Evolutionary conservation across 1,140 invertebrate species (phyloP), one percentile per base, ranked within the genome.

Genomic region (Melitaea cinxia): DNA sequence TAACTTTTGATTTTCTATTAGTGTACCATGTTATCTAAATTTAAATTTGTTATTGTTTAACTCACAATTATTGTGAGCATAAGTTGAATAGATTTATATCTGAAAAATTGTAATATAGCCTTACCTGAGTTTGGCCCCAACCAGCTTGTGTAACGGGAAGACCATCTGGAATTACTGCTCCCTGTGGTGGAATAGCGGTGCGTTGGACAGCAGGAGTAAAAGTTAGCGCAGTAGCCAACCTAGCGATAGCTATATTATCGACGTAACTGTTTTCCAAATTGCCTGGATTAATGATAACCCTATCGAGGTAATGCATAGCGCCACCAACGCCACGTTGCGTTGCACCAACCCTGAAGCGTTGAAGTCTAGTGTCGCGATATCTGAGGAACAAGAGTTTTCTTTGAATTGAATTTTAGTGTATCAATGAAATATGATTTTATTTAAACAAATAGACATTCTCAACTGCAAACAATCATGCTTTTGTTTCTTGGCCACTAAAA

Each of bases 291-390:
- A 82, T 83, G 54, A 52, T 59, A 0, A 49, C 73, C 1, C 5
- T 23, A 0, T 59, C 39, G 0, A 79, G 52, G 55, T 80, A 61
- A 26, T 14, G 2, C 6, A 85, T 24, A 0, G 63, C 24, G 1
- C 85, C 83, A 2, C 82, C 82, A 1, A 45, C 58, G 56, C 81
- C 75, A 2, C 82, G 74, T 65, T 66, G 68, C 0, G 72, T 77
- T 4, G 61, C 58, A 0, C 85, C 83, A 23, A 80, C 80, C 21
- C 82, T 63, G 42, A 88, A 75, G 4, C 83, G 80, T 9, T 80
- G 75, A 21, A 45, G 24, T 0, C 17, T 15, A 0, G 72, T 63
- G 6, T 26, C 24, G 24, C 24, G 24, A 4, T 26, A 26, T 6
- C 24, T 26, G 24, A 26, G 24, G 24, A 26, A 26, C 6, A 26